Evolutionary conservation across 2,797 vertebrate genomes (phyloP).

Genomic region (Leptoclinus maculatus): DNA sequence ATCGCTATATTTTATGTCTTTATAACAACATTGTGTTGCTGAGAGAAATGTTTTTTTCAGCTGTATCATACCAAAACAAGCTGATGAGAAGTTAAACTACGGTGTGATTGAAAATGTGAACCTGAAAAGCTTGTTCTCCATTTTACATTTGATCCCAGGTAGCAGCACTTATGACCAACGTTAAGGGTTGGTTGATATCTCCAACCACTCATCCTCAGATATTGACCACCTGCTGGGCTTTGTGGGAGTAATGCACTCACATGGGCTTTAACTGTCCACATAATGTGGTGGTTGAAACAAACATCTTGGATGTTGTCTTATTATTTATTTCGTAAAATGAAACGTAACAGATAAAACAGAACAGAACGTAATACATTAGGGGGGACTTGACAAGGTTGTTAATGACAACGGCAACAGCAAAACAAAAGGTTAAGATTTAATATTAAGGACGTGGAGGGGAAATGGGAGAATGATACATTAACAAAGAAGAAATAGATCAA

Average conservation of each 20-base stretch:
- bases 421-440: too few species aligned
- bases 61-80: background rate
- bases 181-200: background rate
- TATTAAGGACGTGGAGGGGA: too few species aligned
- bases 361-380: background rate
- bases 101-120: background rate
- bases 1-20: too few species aligned
- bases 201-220: slow-evolving; percentile 4
- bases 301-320: background rate
- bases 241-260: background rate
- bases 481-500: too few species aligned
- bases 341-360: background rate
- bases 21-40: too few species aligned
- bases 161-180: background rate
- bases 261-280: background rate
- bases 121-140: background rate
- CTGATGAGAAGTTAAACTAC: background rate
- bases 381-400: too few species aligned
- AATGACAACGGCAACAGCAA: background rate
- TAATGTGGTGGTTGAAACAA: background rate
- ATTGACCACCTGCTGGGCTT: slow-evolving; percentile 17
- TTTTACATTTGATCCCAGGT: background rate
- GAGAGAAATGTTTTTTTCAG: background rate
- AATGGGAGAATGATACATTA: too few species aligned
- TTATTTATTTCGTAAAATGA: background rate